Evolutionary conservation across 2,113 vertebrate genomes (phyloP).

Genomic region (Balaenoptera acutorostrata): DNA sequence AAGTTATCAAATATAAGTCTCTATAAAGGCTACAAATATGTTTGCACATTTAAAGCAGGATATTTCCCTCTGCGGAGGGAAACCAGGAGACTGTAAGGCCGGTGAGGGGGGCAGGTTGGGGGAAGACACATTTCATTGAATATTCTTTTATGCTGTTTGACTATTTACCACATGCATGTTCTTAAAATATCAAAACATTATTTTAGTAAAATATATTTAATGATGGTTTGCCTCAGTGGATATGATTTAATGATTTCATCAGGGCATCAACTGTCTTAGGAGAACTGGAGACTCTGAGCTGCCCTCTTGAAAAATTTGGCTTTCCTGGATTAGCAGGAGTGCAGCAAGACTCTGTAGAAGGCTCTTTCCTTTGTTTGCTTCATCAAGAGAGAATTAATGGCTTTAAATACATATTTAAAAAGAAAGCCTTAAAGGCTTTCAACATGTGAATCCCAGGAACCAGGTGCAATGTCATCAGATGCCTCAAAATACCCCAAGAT

Average conservation of each 20-base stretch:
- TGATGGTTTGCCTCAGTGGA: not conserved
- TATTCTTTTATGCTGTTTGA: not conserved
- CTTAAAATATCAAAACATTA: not conserved
- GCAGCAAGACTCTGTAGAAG: not conserved
- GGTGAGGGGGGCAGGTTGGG: not conserved
- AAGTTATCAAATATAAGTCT: not conserved
- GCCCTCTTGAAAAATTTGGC: not conserved
- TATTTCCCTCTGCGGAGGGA: not conserved
- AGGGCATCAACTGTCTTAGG: not conserved
- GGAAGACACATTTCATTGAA: not conserved
- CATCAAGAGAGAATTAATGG: not conserved
- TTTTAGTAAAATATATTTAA: constrained; percentile 6
- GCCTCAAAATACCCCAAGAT: not conserved
- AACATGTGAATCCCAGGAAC: constrained; percentile 20
- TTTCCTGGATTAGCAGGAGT: not conserved
- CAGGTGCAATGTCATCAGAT: constrained; percentile 18
- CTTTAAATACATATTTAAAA: constrained; percentile 51
- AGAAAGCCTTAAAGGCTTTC: constrained; percentile 35
- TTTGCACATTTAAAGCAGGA: not conserved
- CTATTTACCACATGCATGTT: not conserved
- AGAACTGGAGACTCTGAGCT: not conserved
- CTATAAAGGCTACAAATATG: not conserved
- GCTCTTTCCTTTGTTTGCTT: constrained; percentile 30
- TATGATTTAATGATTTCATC: not conserved
- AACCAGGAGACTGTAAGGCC: not conserved